phyloP scores from a whole-genome alignment of 2,113 vertebrate genomes.

The Phoenicopterus ruber region DNA sequence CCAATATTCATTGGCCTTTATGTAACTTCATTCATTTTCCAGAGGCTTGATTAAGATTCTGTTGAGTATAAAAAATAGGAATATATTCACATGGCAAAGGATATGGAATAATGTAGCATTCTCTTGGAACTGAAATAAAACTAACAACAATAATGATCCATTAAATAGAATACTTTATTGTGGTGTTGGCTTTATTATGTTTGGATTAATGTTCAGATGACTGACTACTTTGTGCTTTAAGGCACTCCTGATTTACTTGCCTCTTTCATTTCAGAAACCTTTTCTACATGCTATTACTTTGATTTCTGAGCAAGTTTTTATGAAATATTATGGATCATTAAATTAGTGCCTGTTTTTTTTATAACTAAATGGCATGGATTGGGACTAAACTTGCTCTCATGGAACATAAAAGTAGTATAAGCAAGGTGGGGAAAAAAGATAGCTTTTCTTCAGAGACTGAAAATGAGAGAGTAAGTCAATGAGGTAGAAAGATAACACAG shows the following conservation, averaged over 20 bases:
- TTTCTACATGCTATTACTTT: constrained; percentile 25
- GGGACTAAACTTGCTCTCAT: constrained; percentile 30
- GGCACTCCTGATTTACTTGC: not conserved
- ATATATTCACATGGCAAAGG: not conserved
- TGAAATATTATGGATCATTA: constrained; percentile 38
- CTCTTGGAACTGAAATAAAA: constrained; percentile 10
- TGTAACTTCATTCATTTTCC: not conserved
- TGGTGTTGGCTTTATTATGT: constrained; percentile 1
- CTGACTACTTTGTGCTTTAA: constrained; percentile 19
- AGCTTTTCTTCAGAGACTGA: constrained; percentile 35
- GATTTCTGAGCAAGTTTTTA: constrained; percentile 38
- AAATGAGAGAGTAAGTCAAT: constrained; percentile 55
- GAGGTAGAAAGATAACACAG: constrained; percentile 61
- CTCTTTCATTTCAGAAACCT: not conserved
- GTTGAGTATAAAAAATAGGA: not conserved
- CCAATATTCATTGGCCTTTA: not conserved
- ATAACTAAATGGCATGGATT: not conserved
- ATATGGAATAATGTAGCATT: not conserved
- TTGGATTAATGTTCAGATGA: constrained; percentile 20
- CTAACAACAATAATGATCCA: constrained; percentile 9
- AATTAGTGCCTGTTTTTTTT: constrained; percentile 33
- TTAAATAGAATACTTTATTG: constrained; percentile 6
- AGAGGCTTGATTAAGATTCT: constrained; percentile 14
- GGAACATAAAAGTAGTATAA: constrained; percentile 41
- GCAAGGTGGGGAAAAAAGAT: constrained; percentile 27